These are phyloP conservation scores for Drosophila yooni DNA, from an alignment of 2,888 invertebrate genomes.

Conservation along the genomic window DNA sequence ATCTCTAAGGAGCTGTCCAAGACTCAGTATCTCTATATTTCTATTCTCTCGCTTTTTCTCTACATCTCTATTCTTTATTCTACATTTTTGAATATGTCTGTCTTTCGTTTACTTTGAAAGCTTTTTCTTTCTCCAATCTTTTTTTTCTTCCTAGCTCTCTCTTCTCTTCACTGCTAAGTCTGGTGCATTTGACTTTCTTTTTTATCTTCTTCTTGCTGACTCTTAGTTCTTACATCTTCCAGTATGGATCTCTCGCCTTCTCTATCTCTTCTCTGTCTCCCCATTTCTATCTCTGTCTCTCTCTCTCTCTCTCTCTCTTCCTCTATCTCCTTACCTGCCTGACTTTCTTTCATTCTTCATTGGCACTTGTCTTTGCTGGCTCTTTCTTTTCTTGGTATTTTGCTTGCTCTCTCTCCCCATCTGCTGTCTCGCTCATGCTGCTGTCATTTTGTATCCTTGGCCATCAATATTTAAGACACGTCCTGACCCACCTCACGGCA, in stretches of 20 bases:
- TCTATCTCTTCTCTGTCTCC: neutral
- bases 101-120: neutral
- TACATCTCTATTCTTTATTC: neutral
- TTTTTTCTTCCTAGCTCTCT: neutral
- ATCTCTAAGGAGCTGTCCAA: neutral
- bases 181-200: neutral
- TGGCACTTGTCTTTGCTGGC: neutral
- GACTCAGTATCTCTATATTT: neutral
- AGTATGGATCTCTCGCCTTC: neutral
- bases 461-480: conserved; percentile 35
- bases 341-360: neutral
- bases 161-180: neutral
- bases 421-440: neutral
- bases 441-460: conserved; percentile 29
- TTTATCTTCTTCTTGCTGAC: neutral
- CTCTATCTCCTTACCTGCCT: neutral
- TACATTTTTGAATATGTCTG: neutral
- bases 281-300: too few relatives aligned
- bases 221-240: neutral
- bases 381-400: neutral
- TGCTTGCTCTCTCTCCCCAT: neutral
- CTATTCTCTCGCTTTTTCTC: neutral
- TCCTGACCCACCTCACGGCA: conserved; percentile 76
- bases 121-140: neutral
- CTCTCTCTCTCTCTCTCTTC: neutral